Evolutionary conservation across 2,888 invertebrate species (phyloP), one percentile per base, ranked within the genome.

Genomic region (Ormyrus pomaceus): DNA sequence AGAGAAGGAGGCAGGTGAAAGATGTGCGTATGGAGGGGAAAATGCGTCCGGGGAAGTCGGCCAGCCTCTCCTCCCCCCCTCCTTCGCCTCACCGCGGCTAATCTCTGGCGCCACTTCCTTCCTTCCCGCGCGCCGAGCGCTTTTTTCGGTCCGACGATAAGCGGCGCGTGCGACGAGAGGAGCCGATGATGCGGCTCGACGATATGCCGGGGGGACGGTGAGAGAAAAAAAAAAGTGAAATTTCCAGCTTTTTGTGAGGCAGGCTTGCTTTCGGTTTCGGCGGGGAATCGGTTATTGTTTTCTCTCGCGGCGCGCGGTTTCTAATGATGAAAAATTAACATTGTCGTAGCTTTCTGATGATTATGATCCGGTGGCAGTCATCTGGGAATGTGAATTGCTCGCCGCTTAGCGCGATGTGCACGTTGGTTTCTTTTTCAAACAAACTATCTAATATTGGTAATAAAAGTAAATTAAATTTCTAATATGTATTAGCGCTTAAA

Each of bases 21-120:
- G 62, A 51, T 6, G 51, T 19, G 56, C 65, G 19, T 3, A 50
- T 56, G 34, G 55, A 68, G 51, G 62, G 69, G 58, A 46, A 68
- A 34, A 58, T 66, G 46, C 68, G 68, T 61, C 13, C 61, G 70
- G 70, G 64, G 70, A 74, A 79, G 79, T 74, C 79, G 79, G 74
- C 74, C 79, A 73, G 45, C 48, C 61, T 13, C 79, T 62, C 68
- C 62, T 69, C 19, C 69, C 48, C 13, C 69, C 45, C 46, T 55
- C 51, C 19, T 53, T 34, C 50, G 19, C 46, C 48, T 3, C 45
- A 11, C 64, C n/a, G 56, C 10, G 34, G n/a, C n/a, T 59, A 53
- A 53, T 61, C 34, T 53, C n/a, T 56, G 55, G 45, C 64, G 65
- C 51, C 48, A 55, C 72, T 78, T 65, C 65, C 71, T 58, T 73